Conservation (phyloP, 2,797 vertebrate genomes). For the Fratercula arctica region DNA sequence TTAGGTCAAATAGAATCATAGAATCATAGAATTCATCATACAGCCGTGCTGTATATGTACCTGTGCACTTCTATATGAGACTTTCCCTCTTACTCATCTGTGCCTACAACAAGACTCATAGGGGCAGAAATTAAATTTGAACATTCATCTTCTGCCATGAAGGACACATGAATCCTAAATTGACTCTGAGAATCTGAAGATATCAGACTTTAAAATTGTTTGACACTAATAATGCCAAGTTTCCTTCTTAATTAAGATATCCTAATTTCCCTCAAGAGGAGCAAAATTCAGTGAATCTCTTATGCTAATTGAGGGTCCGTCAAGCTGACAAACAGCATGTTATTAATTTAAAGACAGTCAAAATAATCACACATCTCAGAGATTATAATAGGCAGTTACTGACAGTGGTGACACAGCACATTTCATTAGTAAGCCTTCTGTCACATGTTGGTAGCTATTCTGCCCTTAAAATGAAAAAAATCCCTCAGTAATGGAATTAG, state of each 20-base stretch:
- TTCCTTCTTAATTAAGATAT: slow-evolving; percentile 20
- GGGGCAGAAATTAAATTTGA: not conserved
- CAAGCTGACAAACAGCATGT: slow-evolving; percentile 13
- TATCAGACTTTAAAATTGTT: not conserved
- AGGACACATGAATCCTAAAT: not conserved
- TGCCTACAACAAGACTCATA: not conserved
- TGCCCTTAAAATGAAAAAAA: not conserved
- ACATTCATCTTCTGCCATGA: not conserved
- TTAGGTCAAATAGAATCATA: not conserved
- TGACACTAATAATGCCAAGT: not conserved
- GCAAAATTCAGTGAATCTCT: not conserved
- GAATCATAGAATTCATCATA: too few relatives aligned
- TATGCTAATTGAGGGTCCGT: slow-evolving; percentile 7
- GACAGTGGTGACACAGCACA: slow-evolving; percentile 37
- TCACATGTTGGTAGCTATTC: slow-evolving; percentile 3
- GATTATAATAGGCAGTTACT: slow-evolving; percentile 10
- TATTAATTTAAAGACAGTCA: slow-evolving; percentile 38
- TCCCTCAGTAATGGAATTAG: slow-evolving; percentile 7
- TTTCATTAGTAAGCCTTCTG: slow-evolving; percentile 49
- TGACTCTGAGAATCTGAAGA: not conserved
- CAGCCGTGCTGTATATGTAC: not conserved
- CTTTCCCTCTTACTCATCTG: not conserved
- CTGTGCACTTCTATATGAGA: not conserved
- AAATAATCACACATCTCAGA: slow-evolving; percentile 25
- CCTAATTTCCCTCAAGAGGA: not conserved